Base-by-base conservation (phyloP, 2,797 vertebrate genomes). In the Sebastes diploproa region DNA sequence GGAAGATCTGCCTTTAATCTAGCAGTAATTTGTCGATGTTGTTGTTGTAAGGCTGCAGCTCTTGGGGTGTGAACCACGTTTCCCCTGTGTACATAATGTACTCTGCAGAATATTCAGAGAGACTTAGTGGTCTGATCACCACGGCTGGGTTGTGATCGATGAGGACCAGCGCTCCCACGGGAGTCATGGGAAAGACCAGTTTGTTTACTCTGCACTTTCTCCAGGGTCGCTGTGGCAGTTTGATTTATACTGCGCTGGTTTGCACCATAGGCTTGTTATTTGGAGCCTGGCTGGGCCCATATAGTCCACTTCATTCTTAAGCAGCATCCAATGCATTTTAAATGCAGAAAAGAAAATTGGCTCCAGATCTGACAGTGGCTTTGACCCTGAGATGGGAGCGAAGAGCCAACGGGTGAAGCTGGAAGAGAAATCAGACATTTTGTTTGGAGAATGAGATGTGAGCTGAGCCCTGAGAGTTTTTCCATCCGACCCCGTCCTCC, bases 201-300 rank as follows among this genome's bases (percentile, higher is more conserved):
- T 92, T 95, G 95, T 95, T 95, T 96, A 95, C 91, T 88, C 92
- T 93, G 95, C 93, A 94, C 91, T 95, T 95, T 94, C 94, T 93
- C 89, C 22, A 3, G 77, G 90, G 87, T 88, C 84, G 73, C 78
- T 27, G 81, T 92, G 92, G 89, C 94, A 94, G 88, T 85, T 92
- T 96, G 95, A 96, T 95, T 95, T 95, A 95, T 95, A 80, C 74
- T 7, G 32, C 32, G 80, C 87, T 75, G 85, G 66, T 90, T 76
- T 88, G 82, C 88, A 85, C 86, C 88, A 58, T 76, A 34, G 80
- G 61, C 84, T 83, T 87, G 68, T 89, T 85, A 89, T 84, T 82
- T 62, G 82, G 76, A 88, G 74, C 70, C 77, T 22, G 30, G 71
- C 85, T 62, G 34, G 20, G 75, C 55, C 80, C n/a, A 20, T 72